Evolutionary conservation across 1,140 invertebrate genomes (phyloP).

Genomic region (Bactericera cockerelli): DNA sequence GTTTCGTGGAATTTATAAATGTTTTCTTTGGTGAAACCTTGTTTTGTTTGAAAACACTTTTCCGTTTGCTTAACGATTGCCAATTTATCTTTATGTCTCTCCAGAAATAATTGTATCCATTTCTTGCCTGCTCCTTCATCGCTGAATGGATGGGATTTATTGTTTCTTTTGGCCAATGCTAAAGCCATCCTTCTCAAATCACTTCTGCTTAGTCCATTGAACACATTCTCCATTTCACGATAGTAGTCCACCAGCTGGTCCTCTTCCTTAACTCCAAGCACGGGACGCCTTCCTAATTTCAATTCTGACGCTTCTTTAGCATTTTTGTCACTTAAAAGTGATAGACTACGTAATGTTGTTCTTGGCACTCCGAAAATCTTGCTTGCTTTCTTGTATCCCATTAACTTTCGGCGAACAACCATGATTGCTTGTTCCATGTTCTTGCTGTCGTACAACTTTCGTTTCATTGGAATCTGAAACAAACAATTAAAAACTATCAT

Average conservation of each 20-base stretch:
- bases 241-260: neutral
- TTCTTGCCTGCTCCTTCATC: constrained; percentile 10
- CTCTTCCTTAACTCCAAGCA: neutral
- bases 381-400: constrained; percentile 19
- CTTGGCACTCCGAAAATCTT: constrained; percentile 22
- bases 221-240: neutral
- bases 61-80: constrained; percentile 7
- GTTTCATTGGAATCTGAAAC: neutral
- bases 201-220: neutral
- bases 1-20: neutral
- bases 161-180: constrained; percentile 1
- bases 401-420: constrained; percentile 20
- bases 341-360: constrained; percentile 17
- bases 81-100: constrained; percentile 11
- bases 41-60: constrained; percentile 9
- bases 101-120: constrained; percentile 12
- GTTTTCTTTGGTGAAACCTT: constrained; percentile 9
- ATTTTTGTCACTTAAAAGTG: neutral
- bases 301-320: neutral
- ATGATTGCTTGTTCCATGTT: constrained; percentile 16
- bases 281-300: constrained; percentile 3
- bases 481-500: too few species aligned
- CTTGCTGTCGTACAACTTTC: constrained; percentile 27
- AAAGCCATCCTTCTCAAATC: neutral
- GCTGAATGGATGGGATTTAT: constrained; percentile 11